Evolutionary conservation across 2,888 invertebrate genomes (phyloP), one percentile per base, ranked within the genome.

Genomic region (Steinernema scapterisci): DNA sequence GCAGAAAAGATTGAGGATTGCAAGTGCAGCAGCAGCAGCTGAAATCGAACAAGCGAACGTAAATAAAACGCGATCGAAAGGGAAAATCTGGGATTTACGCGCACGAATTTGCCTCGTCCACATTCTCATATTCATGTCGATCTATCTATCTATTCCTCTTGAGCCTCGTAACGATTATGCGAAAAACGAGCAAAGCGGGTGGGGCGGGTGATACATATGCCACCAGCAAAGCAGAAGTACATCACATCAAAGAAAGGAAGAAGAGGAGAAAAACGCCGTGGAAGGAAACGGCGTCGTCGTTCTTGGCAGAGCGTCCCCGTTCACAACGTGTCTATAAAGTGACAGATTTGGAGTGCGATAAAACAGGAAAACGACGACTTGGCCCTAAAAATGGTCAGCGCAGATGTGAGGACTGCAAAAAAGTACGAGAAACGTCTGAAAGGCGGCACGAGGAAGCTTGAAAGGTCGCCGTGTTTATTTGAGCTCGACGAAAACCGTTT

Each of bases 81-180:
- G 21, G 23, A 52, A 23, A 52, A 52, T 52, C 21, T 52, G 23
- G 52, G 52, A 52, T 52, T 52, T 52, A 23, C 19, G 52, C 52
- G 52, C 52, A 23, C 52, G 52, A 21, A 52, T 52, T 52, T 11
- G 21, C 52, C n/a, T 52, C 38, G 38, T 52, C 52, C 52, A 52
- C 52, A 52, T 52, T 52, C 52, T 21, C 52, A 52, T 52, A 52
- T 52, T 52, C 52, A 52, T 52, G 52, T 52, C 52, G 63, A 31
- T 31, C 63, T 31, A 63, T 63, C 63, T 63, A 63, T 63, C 63
- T 63, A 63, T 63, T 63, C 31, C 63, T 63, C 63, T 63, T 63
- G 63, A 63, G 63, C 63, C 63, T 63, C 63, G 27, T 63, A 63
- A 63, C 63, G 63, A 63, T 63, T 63, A 63, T 63, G 25, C 63